A percentile compares a stretch with the other conserved stretches of the same genome.
Evolutionary conservation across 2,113 vertebrate genomes (phyloP).

Genomic region (Hassar affinis): DNA sequence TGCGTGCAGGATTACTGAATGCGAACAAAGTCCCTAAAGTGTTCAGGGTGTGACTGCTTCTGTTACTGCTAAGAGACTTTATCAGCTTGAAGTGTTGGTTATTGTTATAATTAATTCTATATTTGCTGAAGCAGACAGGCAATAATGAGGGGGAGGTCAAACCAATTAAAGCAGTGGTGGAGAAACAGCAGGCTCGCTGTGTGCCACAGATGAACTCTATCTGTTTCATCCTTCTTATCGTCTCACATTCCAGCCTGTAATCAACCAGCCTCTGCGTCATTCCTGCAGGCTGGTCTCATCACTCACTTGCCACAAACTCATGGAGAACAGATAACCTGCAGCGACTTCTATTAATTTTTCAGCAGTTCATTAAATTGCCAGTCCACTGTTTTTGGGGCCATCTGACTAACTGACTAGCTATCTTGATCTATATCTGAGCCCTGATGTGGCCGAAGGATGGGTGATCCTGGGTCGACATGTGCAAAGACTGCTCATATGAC

Average conservation of each 20-base stretch:
- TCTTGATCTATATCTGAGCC: conserved; percentile 7
- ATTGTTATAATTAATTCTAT: conserved; percentile 34
- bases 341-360: conserved; percentile 59
- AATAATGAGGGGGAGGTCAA: conserved; percentile 55
- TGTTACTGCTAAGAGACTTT: not conserved
- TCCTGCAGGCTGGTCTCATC: conserved; percentile 40
- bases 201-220: conserved; percentile 35
- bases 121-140: conserved; percentile 44
- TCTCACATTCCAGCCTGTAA: conserved; percentile 45
- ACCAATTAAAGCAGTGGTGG: conserved; percentile 52
- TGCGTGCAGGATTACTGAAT: conserved; percentile 22
- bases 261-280: conserved; percentile 43
- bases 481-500: not conserved
- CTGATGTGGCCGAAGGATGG: not conserved
- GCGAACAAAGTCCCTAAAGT: conserved; percentile 11
- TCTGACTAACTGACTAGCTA: conserved; percentile 32
- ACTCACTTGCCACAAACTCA: conserved; percentile 42
- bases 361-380: conserved; percentile 58
- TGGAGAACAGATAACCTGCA: conserved; percentile 53
- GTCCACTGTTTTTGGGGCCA: conserved; percentile 46
- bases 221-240: conserved; percentile 56
- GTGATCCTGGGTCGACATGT: not conserved
- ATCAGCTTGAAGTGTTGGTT: not conserved
- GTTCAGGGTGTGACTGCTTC: conserved; percentile 29
- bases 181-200: conserved; percentile 43